These are phyloP conservation scores for Pluvianellus socialis DNA, from an alignment of 2,113 vertebrate genomes.

Conservation along the genomic window DNA sequence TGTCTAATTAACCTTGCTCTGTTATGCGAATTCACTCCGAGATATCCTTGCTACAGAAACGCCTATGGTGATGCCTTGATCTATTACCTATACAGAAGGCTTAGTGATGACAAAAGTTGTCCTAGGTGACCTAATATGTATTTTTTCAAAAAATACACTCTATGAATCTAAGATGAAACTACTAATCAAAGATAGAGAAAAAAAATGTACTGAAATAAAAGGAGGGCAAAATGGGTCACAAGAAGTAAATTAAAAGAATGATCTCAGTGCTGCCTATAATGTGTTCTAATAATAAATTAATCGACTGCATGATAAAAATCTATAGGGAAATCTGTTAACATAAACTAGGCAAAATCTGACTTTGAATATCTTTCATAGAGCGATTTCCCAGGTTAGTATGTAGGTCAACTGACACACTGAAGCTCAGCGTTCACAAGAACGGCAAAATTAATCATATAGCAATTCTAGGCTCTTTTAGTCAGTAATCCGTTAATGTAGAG, in stretches of 20 bases:
- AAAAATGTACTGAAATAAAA: not conserved
- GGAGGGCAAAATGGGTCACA: conserved; percentile 3
- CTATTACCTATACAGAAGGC: not conserved
- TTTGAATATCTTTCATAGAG: conserved; percentile 34
- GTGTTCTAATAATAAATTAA: conserved; percentile 47
- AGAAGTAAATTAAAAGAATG: conserved; percentile 2
- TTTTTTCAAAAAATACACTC: not conserved
- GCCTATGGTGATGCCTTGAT: rapidly evolving
- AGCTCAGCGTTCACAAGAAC: not conserved
- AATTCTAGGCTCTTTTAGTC: conserved; percentile 13
- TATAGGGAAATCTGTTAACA: conserved; percentile 18
- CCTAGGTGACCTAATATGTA: not conserved
- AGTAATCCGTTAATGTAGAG: conserved; percentile 34
- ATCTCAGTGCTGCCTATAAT: not conserved
- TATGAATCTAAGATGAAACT: not conserved
- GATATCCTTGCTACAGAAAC: not conserved
- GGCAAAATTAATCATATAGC: conserved; percentile 34
- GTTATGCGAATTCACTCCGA: not conserved
- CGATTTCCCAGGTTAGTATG: conserved; percentile 36
- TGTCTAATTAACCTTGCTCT: not conserved
- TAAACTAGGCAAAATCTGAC: conserved; percentile 39
- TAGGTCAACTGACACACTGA: conserved; percentile 20
- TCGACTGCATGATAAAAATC: conserved; percentile 16
- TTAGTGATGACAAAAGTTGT: not conserved
- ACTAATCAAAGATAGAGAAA: not conserved